Evolutionary conservation across 2,113 vertebrate genomes (phyloP).

Genomic region (Corythornis madagascariensis): DNA sequence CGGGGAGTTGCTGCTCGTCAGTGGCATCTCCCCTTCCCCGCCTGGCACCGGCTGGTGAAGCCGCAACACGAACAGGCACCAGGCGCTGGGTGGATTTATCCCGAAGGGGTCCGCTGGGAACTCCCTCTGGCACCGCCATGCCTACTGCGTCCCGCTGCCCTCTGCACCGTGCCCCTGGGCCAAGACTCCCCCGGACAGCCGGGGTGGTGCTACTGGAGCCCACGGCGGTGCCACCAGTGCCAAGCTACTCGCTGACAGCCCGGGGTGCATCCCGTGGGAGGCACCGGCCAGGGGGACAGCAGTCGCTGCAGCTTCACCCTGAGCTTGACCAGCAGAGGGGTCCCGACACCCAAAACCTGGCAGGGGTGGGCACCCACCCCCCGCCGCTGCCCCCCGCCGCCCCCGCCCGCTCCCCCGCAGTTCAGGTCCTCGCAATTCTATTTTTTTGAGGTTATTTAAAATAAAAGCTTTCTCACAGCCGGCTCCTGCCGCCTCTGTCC

Average conservation of each 20-base stretch:
- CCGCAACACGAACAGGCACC: neutral
- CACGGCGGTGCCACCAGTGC: neutral
- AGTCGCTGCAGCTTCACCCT: neutral
- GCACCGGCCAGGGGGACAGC: no score
- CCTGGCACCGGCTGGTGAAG: neutral
- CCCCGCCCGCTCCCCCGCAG: neutral
- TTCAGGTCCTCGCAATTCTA: slow-evolving; percentile 24
- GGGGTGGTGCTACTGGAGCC: neutral
- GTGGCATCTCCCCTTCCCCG: neutral
- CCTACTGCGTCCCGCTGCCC: neutral
- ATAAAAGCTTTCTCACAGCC: slow-evolving; percentile 39
- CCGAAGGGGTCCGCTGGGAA: no score
- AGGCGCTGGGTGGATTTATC: no score
- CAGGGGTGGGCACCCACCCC: neutral
- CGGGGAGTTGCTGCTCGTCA: no score
- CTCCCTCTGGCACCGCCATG: no score
- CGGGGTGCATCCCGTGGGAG: neutral
- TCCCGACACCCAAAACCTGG: neutral
- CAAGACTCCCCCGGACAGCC: neutral
- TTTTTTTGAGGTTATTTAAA: slow-evolving; percentile 61
- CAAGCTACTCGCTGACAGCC: no score
- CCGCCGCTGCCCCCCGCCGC: neutral
- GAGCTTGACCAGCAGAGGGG: neutral
- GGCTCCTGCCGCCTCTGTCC: neutral
- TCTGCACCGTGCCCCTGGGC: neutral